Conservation (phyloP, 2,797 vertebrate genomes). For the Pseudomugil gertrudae region DNA sequence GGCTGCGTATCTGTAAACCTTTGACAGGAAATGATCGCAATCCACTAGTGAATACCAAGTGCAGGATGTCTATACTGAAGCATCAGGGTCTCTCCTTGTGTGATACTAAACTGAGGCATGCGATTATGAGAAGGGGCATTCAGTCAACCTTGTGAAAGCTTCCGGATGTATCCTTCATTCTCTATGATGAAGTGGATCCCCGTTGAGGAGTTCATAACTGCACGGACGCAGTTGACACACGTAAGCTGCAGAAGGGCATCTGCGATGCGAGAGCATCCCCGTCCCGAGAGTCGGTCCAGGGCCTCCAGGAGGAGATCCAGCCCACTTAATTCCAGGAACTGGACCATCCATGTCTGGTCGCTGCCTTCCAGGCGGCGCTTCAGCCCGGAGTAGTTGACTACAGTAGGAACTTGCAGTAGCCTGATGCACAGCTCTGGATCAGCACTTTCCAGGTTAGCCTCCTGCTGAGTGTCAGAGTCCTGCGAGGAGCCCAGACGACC, state of each 20-base stretch:
- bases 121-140: background rate
- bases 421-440: constrained; percentile 95
- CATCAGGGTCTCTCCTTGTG: background rate
- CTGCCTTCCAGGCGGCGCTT: constrained; percentile 93
- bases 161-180: constrained; percentile 94
- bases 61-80: background rate
- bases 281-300: constrained; percentile 91
- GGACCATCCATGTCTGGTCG: constrained; percentile 93
- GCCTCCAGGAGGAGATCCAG: constrained; percentile 96
- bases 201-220: constrained; percentile 92
- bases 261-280: constrained; percentile 91
- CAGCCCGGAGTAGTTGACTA: constrained; percentile 96
- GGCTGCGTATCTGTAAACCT: background rate
- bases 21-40: background rate
- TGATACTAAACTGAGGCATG: constrained; percentile 1
- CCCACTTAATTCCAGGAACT: constrained; percentile 95
- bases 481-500: constrained; percentile 89
- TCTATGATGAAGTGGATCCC: constrained; percentile 96
- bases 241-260: constrained; percentile 97
- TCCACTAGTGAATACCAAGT: background rate
- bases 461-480: constrained; percentile 87
- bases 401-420: constrained; percentile 93
- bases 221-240: constrained; percentile 93
- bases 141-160: constrained; percentile 92
- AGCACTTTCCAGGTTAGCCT: constrained; percentile 95